phyloP scores from a whole-genome alignment of 1,140 invertebrate genomes.

The Rhagoletis pomonella region DNA sequence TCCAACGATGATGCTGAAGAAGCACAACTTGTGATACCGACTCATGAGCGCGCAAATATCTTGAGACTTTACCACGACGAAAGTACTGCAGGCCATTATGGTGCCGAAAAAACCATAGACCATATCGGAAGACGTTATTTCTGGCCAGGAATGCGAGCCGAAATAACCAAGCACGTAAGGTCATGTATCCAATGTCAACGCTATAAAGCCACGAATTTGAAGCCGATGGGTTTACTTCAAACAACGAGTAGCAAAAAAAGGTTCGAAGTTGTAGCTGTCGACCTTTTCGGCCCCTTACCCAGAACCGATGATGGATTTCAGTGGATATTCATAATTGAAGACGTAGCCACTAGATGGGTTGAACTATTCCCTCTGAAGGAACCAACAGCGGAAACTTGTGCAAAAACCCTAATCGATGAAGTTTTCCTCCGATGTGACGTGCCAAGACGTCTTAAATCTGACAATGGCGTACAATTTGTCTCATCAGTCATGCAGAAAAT shows the following conservation, averaged over 20 bases:
- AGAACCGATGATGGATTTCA: neutral
- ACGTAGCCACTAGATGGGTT: constrained; percentile 47
- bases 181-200: too few relatives aligned
- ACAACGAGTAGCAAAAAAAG: too few relatives aligned
- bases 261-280: too few relatives aligned
- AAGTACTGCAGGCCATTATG: too few relatives aligned
- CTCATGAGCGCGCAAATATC: constrained; percentile 36
- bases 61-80: constrained; percentile 63
- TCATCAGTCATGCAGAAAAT: too few relatives aligned
- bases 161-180: too few relatives aligned
- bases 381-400: constrained; percentile 51
- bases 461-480: too few relatives aligned
- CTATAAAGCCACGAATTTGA: too few relatives aligned
- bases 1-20: constrained; percentile 61
- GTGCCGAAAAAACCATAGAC: constrained; percentile 56
- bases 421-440: too few relatives aligned
- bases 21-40: constrained; percentile 58
- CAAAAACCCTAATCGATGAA: constrained; percentile 21
- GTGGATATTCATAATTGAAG: constrained; percentile 63
- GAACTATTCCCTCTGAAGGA: constrained; percentile 54
- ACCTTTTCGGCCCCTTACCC: too few relatives aligned
- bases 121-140: constrained; percentile 62
- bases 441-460: too few relatives aligned
- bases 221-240: too few relatives aligned
- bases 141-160: neutral